Evolutionary conservation across 1,140 invertebrate genomes (phyloP).

Genomic region (Anoplophora glabripennis): DNA sequence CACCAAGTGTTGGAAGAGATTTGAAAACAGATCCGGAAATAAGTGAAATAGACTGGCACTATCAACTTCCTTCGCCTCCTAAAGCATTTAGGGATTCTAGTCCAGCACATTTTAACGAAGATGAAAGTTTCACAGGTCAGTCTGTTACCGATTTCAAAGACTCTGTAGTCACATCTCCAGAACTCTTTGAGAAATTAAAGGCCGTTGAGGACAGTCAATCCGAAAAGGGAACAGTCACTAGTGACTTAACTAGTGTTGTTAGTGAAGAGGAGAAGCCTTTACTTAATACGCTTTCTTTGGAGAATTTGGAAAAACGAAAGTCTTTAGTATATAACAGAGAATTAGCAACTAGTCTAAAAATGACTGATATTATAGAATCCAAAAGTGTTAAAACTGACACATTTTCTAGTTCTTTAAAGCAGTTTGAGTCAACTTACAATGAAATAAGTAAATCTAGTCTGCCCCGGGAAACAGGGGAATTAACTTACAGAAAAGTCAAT

Average conservation of each 20-base stretch:
- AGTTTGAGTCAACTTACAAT: conserved; percentile 14
- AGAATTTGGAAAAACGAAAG: conserved; percentile 46
- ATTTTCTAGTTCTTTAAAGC: conserved; percentile 18
- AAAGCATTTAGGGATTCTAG: conserved; percentile 58
- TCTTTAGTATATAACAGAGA: conserved; percentile 47
- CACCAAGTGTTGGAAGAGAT: not conserved
- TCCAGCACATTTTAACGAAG: conserved; percentile 39
- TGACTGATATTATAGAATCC: conserved; percentile 28
- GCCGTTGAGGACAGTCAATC: conserved; percentile 35
- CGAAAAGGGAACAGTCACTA: conserved; percentile 28
- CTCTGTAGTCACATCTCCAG: conserved; percentile 45
- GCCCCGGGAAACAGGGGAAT: not conserved
- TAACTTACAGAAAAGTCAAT: conserved; percentile 14
- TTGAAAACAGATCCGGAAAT: conserved; percentile 10
- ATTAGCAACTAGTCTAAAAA: conserved; percentile 47
- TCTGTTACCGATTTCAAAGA: conserved; percentile 34
- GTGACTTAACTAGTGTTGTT: conserved; percentile 32
- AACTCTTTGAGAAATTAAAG: conserved; percentile 46
- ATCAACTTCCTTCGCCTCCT: conserved; percentile 62
- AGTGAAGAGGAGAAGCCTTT: conserved; percentile 36
- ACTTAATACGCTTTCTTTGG: conserved; percentile 42
- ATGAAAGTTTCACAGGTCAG: conserved; percentile 30
- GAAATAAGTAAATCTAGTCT: conserved; percentile 10
- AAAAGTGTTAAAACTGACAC: conserved; percentile 15
- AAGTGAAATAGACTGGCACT: conserved; percentile 56